A percentile compares a stretch with the other conserved stretches of the same genome.
Evolutionary conservation across 2,888 invertebrate genomes (phyloP).

Genomic region (Morinoia aosen): DNA sequence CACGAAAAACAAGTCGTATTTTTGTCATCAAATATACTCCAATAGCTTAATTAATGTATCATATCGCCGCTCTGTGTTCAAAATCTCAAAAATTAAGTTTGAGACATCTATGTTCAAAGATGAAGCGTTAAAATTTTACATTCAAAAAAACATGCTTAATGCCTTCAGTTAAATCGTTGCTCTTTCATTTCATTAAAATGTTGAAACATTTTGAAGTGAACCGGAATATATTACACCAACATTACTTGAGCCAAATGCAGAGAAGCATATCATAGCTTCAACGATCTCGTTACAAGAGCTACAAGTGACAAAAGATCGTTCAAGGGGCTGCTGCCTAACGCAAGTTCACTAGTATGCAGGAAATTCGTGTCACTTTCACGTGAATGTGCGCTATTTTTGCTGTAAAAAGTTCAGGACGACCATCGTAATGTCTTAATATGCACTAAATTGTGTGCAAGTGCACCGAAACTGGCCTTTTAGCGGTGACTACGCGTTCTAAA

Average conservation of each 20-base stretch:
- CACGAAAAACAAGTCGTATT: too few species aligned
- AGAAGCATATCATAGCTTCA: not conserved
- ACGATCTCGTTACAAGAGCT: not conserved
- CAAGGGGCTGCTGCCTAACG: not conserved
- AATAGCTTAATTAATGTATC: not conserved
- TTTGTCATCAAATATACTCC: too few species aligned
- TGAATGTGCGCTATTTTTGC: constrained; percentile 38
- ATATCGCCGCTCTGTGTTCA: not conserved
- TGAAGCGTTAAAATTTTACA: not conserved
- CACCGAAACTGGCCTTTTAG: constrained; percentile 43
- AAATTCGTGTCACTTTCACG: constrained; percentile 34
- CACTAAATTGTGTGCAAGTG: constrained; percentile 53
- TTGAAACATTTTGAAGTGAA: not conserved
- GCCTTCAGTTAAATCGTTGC: not conserved
- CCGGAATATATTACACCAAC: not conserved
- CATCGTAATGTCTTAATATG: constrained; percentile 52
- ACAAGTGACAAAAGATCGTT: not conserved
- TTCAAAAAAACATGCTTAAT: not conserved
- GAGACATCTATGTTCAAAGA: not conserved
- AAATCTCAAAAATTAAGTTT: not conserved
- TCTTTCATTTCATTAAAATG: not conserved
- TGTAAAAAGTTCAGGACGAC: constrained; percentile 51
- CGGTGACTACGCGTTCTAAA: constrained; percentile 25
- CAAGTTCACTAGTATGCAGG: constrained; percentile 2
- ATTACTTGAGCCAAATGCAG: not conserved